These are phyloP conservation scores for Pammene fasciana DNA, from an alignment of 2,888 invertebrate species.

Conservation along the genomic window DNA sequence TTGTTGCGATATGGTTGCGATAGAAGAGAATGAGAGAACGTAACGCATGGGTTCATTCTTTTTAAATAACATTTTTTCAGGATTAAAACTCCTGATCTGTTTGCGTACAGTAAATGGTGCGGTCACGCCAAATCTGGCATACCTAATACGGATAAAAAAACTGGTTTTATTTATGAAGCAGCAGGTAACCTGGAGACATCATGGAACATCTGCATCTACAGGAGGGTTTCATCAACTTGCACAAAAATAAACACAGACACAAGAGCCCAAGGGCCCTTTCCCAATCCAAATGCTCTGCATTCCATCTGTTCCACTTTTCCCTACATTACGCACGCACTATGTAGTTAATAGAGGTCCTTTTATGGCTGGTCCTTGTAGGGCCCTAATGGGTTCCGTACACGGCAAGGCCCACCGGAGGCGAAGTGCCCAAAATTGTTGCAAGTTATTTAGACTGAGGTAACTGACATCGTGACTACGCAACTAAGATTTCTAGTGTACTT, in stretches of 20 bases:
- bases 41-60: too few relatives aligned
- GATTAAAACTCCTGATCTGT: too few relatives aligned
- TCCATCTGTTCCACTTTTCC: conserved; percentile 31
- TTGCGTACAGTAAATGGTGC: too few relatives aligned
- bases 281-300: background rate
- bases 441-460: conserved; percentile 8
- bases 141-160: too few relatives aligned
- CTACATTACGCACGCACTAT: conserved; percentile 4
- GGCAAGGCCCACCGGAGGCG: conserved; percentile 29
- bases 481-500: background rate
- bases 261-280: conserved; percentile 1
- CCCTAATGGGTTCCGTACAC: conserved; percentile 10
- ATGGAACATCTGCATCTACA: too few relatives aligned
- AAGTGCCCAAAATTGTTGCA: conserved; percentile 3
- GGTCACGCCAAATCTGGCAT: too few relatives aligned
- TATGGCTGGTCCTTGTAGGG: conserved; percentile 22
- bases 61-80: too few relatives aligned
- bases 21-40: too few relatives aligned
- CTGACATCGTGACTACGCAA: conserved; percentile 3
- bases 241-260: background rate
- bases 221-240: too few relatives aligned
- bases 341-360: conserved; percentile 18
- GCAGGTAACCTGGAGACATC: too few relatives aligned
- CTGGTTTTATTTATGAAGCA: too few relatives aligned
- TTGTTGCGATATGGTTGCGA: too few relatives aligned